phyloP scores from a whole-genome alignment of 2,797 vertebrate genomes.

The Paramormyrops hopkinsi region DNA sequence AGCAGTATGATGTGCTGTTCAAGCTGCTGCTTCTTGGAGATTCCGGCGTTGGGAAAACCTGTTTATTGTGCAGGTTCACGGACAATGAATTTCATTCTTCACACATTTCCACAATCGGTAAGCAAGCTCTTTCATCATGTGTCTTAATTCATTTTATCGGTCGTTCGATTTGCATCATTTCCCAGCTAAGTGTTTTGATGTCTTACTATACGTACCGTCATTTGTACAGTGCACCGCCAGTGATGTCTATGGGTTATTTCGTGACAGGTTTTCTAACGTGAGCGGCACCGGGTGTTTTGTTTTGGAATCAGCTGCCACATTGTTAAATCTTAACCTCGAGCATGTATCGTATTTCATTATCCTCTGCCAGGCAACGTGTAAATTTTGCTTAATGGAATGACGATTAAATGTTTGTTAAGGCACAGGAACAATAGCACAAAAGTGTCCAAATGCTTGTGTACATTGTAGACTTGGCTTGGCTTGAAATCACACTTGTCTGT shows the following conservation, averaged over 20 bases:
- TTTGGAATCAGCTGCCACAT: not conserved
- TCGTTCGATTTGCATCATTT: not conserved
- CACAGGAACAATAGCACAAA: not conserved
- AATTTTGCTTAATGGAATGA: not conserved
- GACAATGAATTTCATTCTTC: conserved; percentile 83
- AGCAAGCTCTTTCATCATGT: conserved; percentile 41
- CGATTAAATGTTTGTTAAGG: not conserved
- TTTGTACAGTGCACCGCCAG: not conserved
- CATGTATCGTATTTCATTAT: not conserved
- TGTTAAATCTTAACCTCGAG: not conserved
- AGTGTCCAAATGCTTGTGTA: not conserved
- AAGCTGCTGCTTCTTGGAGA: conserved; percentile 82
- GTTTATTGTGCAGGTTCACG: conserved; percentile 83
- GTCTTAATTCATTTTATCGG: not conserved
- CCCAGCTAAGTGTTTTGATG: not conserved
- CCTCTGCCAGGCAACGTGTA: not conserved
- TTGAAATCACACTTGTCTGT: not conserved
- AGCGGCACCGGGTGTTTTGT: not conserved
- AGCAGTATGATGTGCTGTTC: conserved; percentile 89
- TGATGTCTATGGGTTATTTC: not conserved
- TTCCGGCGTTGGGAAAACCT: conserved; percentile 90
- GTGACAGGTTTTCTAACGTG: not conserved
- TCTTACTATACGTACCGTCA: not conserved
- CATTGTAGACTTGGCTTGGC: not conserved
- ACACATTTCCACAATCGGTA: conserved; percentile 94